Evolutionary conservation across 1,140 invertebrate genomes (phyloP), one percentile per base, ranked within the genome.

Genomic region (Galleria mellonella): DNA sequence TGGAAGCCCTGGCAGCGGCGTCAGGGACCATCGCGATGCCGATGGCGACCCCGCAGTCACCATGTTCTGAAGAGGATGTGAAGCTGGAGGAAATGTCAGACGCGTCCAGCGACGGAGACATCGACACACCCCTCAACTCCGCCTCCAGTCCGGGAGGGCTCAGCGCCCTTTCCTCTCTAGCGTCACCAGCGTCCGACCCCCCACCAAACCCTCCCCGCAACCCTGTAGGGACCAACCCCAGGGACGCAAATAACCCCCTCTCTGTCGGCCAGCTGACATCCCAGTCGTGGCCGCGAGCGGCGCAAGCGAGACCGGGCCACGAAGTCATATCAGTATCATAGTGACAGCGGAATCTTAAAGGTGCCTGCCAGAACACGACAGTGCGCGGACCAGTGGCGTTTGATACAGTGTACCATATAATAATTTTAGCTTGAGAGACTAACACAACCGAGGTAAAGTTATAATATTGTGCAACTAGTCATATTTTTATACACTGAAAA

Each of bases 211-310:
- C 86, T 11, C 89, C 89, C 5, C 88, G 93, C 31, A 91, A 94
- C 74, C 94, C 95, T 11, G 94, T 96, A 29, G 95, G 94, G 42
- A 95, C 94, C 7, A 96, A 96, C 84, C 95, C 95, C 8, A 91
- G 94, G 59, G 94, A 96, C 87, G 93, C 94, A 45, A 96, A 97
- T 86, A 96, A 96, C 88, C 95, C 95, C 13, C 87, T 96, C 14
- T 95, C 94, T 79, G 94, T 97, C 27, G 95, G 95, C 64, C 94
- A 95, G 83, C 84, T 96, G 48, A 96, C 94, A 30, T 94, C 91
- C 4, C 79, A 76, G 54, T 74, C 63, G 42, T 83, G 75, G 73
- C 83, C 72, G 6, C 72, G 71, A 30, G 72, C 69, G 32, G 72
- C 72, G 23, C 67, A 72, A 50, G 10, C 72, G 38, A 43, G 78